Evolutionary conservation across 2,113 vertebrate species (phyloP).

Genomic region (Abramis brama): DNA sequence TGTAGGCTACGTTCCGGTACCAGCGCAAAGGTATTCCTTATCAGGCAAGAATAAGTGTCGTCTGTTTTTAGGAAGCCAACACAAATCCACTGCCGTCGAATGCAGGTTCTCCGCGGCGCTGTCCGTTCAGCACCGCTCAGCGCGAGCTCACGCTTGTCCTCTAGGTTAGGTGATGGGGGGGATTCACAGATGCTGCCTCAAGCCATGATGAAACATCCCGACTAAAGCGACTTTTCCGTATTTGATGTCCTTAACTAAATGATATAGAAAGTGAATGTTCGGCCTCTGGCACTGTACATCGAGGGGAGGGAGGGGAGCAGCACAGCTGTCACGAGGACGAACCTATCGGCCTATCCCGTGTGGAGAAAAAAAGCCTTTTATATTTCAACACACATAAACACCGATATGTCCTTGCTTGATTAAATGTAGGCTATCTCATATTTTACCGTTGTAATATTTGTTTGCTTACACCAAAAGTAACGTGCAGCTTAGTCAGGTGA

Average conservation of each 20-base stretch:
- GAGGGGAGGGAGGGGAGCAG: slow-evolving; percentile 9
- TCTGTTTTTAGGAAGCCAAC: background rate
- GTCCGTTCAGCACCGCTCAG: slow-evolving; percentile 62
- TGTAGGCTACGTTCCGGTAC: background rate
- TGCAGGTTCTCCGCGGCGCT: slow-evolving; percentile 43
- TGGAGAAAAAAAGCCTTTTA: slow-evolving; percentile 29
- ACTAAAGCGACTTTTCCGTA: slow-evolving; percentile 12
- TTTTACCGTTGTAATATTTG: background rate
- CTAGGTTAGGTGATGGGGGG: background rate
- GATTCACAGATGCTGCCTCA: slow-evolving; percentile 20
- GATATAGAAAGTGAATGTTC: slow-evolving; percentile 11
- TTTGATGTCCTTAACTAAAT: background rate
- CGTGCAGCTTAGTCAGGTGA: slow-evolving; percentile 1
- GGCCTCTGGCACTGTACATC: background rate
- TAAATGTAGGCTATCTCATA: too few relatives aligned
- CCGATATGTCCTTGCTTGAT: background rate
- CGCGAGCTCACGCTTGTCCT: slow-evolving; percentile 37
- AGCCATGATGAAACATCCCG: slow-evolving; percentile 20
- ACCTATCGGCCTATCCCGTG: slow-evolving; percentile 36
- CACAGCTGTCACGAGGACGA: slow-evolving; percentile 22
- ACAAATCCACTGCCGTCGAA: slow-evolving; percentile 43
- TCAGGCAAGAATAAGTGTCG: background rate
- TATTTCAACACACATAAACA: background rate
- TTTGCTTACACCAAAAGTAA: background rate
- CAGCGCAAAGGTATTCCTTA: slow-evolving; percentile 3